Conservation (phyloP, 2,113 vertebrate species). For the Muscicapa adusta region DNA sequence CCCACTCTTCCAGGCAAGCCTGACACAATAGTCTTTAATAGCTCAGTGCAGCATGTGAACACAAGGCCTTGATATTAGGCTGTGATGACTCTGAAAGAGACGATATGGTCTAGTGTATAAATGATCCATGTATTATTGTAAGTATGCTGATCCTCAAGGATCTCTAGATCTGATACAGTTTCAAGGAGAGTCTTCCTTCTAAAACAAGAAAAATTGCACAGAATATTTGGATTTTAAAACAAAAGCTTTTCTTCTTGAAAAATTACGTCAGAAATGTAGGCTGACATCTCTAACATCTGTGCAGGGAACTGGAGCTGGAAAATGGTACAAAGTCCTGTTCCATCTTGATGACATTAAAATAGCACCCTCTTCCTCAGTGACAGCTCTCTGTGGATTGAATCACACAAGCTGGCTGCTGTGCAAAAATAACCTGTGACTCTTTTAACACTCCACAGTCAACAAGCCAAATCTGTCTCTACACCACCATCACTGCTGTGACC, state of each 20-base stretch:
- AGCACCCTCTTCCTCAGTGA: not conserved
- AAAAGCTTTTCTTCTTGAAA: slow-evolving; percentile 19
- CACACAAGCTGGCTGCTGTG: not conserved
- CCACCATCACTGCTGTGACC: not conserved
- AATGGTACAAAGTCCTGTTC: slow-evolving; percentile 9
- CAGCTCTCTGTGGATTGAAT: not conserved
- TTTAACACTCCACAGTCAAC: not conserved
- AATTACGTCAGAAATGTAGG: not conserved
- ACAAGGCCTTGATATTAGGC: slow-evolving; percentile 34
- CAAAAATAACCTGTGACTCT: slow-evolving; percentile 31
- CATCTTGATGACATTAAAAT: slow-evolving; percentile 19
- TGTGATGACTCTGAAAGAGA: slow-evolving; percentile 8
- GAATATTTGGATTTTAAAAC: not conserved
- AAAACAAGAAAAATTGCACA: not conserved
- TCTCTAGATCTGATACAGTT: not conserved
- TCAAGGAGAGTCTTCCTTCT: not conserved
- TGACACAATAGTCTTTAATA: slow-evolving; percentile 52
- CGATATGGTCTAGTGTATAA: not conserved
- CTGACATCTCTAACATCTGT: not conserved
- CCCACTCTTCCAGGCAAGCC: slow-evolving; percentile 45
- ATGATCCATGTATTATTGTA: slow-evolving; percentile 5
- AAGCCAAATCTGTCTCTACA: not conserved
- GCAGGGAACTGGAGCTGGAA: not conserved
- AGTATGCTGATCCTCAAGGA: slow-evolving; percentile 30
- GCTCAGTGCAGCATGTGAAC: slow-evolving; percentile 4